These are phyloP conservation scores for Myioborus miniatus DNA, from an alignment of 2,797 vertebrate genomes.

Conservation along the genomic window DNA sequence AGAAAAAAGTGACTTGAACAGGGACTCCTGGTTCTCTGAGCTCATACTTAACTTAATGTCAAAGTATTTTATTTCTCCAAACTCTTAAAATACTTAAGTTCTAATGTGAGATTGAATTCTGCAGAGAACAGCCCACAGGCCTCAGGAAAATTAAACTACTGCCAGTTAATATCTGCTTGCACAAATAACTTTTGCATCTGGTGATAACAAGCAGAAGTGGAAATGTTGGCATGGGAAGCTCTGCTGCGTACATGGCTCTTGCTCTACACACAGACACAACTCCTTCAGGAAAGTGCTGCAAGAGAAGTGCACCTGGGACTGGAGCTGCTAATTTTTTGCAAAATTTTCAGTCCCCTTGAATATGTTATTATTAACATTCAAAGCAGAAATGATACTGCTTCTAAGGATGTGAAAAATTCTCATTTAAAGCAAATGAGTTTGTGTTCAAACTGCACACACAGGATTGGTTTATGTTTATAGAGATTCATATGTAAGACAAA, in stretches of 20 bases:
- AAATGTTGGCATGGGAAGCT: not conserved
- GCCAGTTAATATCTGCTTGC: not conserved
- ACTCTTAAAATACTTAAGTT: not conserved
- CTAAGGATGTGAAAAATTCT: not conserved
- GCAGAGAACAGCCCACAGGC: not conserved
- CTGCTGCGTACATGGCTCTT: not conserved
- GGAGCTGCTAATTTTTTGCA: not conserved
- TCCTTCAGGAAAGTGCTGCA: not conserved
- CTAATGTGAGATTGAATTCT: not conserved
- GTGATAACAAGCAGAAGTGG: not conserved
- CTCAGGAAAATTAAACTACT: not conserved
- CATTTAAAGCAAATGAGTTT: not conserved
- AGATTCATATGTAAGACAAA: not conserved
- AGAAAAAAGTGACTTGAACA: not conserved
- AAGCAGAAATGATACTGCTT: not conserved
- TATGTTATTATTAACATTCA: not conserved
- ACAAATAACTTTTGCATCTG: not conserved
- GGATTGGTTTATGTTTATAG: not conserved
- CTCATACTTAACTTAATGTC: not conserved
- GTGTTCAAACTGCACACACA: not conserved
- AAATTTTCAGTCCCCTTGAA: not conserved
- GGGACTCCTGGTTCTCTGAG: not conserved
- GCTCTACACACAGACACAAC: not conserved
- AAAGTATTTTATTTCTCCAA: conserved; percentile 1
- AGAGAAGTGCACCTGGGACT: not conserved